These are phyloP conservation scores for Epizoanthus rinbou DNA, from an alignment of 92 coral and sea anemone genomes.

Conservation along the genomic window DNA sequence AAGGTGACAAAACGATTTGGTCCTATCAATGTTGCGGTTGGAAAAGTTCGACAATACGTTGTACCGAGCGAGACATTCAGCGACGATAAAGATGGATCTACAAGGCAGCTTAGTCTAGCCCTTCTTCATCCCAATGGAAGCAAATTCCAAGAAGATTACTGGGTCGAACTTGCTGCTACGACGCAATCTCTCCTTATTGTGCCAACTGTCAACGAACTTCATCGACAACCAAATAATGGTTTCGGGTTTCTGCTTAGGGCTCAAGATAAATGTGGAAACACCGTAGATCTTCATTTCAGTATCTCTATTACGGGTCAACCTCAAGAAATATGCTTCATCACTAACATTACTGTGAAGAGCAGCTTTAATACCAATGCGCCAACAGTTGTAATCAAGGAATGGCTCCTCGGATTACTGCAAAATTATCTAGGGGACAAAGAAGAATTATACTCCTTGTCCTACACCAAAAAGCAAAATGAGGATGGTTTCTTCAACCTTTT, in stretches of 20 bases:
- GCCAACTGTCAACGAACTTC: slow-evolving; percentile 30
- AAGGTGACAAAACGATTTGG: slow-evolving; percentile 1
- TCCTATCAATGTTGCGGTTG: background rate
- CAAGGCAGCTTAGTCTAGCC: slow-evolving; percentile 27
- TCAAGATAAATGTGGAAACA: slow-evolving; percentile 36
- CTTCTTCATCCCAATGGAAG: slow-evolving; percentile 6
- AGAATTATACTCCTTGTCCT: slow-evolving; percentile 6
- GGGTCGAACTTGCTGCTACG: slow-evolving; percentile 24
- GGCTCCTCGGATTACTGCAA: slow-evolving; percentile 4
- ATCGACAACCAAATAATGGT: slow-evolving; percentile 41
- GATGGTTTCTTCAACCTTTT: background rate
- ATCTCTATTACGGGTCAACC: slow-evolving; percentile 7
- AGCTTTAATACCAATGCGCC: background rate
- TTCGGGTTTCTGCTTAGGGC: slow-evolving; percentile 45
- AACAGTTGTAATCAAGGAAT: background rate
- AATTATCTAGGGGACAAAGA: background rate
- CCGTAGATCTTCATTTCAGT: slow-evolving; percentile 12
- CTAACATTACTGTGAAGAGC: slow-evolving; percentile 11
- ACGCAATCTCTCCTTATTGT: slow-evolving; percentile 23
- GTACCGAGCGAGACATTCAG: slow-evolving; percentile 28
- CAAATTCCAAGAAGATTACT: slow-evolving; percentile 21
- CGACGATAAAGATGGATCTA: slow-evolving; percentile 43
- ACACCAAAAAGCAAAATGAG: background rate
- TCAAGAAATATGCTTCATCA: slow-evolving; percentile 23
- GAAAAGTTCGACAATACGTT: background rate